Percentiles rank a stretch among this genome's conserved stretches.
phyloP scores from a whole-genome alignment of 2,797 vertebrate genomes.

The Crocodylus rhombifer region DNA sequence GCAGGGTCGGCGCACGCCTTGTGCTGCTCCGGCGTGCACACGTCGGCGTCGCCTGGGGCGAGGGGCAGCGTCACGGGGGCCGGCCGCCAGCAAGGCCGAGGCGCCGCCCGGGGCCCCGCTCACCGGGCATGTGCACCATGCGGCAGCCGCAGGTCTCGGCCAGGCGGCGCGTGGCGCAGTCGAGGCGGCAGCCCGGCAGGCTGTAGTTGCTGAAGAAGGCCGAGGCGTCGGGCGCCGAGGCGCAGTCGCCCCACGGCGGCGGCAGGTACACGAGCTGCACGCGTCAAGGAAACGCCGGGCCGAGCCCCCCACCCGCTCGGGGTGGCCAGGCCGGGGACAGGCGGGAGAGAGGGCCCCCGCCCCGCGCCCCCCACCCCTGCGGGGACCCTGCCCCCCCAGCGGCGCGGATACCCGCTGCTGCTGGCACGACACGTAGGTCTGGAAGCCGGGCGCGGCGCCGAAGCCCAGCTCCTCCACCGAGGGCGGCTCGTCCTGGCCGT shows the following conservation, averaged over 20 bases:
- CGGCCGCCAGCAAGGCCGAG: too few relatives aligned
- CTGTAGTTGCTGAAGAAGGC: constrained; percentile 93
- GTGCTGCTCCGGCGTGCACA: constrained; percentile 95
- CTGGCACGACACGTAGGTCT: constrained; percentile 85
- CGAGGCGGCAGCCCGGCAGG: constrained; percentile 92
- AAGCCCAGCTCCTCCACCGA: constrained; percentile 92
- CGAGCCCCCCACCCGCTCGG: not conserved
- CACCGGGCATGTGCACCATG: constrained; percentile 98
- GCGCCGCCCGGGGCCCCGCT: not conserved
- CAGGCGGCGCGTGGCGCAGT: constrained; percentile 94
- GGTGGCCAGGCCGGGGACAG: too few relatives aligned
- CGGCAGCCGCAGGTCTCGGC: constrained; percentile 95
- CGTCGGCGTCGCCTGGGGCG: constrained; percentile 87
- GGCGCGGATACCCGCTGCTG: constrained; percentile 80
- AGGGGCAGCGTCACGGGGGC: not conserved
- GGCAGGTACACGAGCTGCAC: constrained; percentile 94
- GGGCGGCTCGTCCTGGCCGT: constrained; percentile 91
- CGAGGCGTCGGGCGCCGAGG: constrained; percentile 87
- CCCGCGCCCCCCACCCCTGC: too few relatives aligned
- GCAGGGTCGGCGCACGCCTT: constrained; percentile 94
- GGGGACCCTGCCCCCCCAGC: not conserved
- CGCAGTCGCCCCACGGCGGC: constrained; percentile 96
- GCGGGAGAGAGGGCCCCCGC: too few relatives aligned
- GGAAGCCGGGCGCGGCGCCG: constrained; percentile 81
- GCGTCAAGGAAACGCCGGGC: constrained; percentile 57